Evolutionary conservation across 2,113 vertebrate species (phyloP).

Genomic region (Chloebia gouldiae): DNA sequence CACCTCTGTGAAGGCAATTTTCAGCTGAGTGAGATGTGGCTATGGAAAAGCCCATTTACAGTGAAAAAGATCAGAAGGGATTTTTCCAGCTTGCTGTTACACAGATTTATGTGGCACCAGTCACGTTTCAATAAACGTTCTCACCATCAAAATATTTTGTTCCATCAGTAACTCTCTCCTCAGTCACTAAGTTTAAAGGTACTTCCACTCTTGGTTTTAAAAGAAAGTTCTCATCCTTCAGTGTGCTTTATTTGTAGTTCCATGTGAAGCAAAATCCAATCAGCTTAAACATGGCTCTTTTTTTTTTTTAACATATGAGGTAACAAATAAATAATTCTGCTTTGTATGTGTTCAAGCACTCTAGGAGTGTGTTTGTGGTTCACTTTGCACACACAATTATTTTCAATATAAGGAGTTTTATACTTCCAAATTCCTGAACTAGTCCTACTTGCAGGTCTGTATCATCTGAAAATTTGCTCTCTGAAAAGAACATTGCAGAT

Average conservation of each 20-base stretch:
- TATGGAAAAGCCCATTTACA: not conserved
- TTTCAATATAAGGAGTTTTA: not conserved
- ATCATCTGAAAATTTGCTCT: not conserved
- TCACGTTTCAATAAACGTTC: not conserved
- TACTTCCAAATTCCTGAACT: not conserved
- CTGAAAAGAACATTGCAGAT: not conserved
- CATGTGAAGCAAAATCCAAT: not conserved
- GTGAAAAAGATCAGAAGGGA: not conserved
- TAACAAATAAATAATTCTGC: not conserved
- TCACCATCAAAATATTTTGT: not conserved
- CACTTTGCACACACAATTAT: not conserved
- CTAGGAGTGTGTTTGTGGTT: not conserved
- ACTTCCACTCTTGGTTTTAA: not conserved
- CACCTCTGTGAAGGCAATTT: not conserved
- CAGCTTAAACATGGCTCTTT: not conserved
- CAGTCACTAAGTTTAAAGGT: not conserved
- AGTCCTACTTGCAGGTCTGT: not conserved
- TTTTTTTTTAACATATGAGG: not conserved
- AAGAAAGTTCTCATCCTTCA: not conserved
- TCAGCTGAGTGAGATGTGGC: not conserved
- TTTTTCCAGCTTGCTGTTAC: not conserved
- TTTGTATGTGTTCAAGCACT: not conserved
- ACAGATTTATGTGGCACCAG: not conserved
- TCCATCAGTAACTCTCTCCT: not conserved
- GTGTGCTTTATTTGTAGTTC: not conserved